Base-by-base conservation (phyloP, 2,888 invertebrate genomes). In the Drosophila paracracens region DNA sequence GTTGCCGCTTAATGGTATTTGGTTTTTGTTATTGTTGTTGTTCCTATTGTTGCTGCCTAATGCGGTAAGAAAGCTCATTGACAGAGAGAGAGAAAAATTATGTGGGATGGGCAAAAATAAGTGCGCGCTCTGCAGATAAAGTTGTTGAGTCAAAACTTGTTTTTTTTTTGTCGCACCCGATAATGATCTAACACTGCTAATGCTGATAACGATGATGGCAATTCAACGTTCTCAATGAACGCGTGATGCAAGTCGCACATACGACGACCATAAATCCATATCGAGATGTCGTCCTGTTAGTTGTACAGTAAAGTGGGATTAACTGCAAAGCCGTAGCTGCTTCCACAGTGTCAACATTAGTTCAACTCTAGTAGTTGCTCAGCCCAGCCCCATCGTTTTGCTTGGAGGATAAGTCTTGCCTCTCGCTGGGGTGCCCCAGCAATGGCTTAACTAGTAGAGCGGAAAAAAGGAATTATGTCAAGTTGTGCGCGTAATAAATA, bases 401-500 rank as follows among this genome's bases (percentile, higher is more conserved):
- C 35, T 29, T 33, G 31, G 21, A 13, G 50, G 27, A 51, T 38
- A 36, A 43, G 53, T 46, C 61, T 57, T 65, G 65, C 53, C 60
- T 52, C 43, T 31, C 54, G 56, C 31, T 73, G 51, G 16, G 43
- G 57, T 27, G 71, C 40, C 65, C 36, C 36, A 40, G 50, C 65
- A 65, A 53, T 65, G 74, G 54, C 79, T 79, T 68, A 66, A 71
- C 74, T 64, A 83, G 65, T 76, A 70, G 73, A 74, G 82, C 85
- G 85, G 82, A 89, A 89, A 87, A 80, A 75, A 77, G 81, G 83
- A 89, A 90, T 90, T 90, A 89, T 90, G 89, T 91, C 89, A 91
- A 89, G 89, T 89, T 91, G 91, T 84, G 81, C 79, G 81, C 89
- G 91, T 80, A 90, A 91, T 91, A 88, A 91, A 91, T 88, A 91